phyloP scores from a whole-genome alignment of 2,113 vertebrate species.

The Sebastes fasciatus region DNA sequence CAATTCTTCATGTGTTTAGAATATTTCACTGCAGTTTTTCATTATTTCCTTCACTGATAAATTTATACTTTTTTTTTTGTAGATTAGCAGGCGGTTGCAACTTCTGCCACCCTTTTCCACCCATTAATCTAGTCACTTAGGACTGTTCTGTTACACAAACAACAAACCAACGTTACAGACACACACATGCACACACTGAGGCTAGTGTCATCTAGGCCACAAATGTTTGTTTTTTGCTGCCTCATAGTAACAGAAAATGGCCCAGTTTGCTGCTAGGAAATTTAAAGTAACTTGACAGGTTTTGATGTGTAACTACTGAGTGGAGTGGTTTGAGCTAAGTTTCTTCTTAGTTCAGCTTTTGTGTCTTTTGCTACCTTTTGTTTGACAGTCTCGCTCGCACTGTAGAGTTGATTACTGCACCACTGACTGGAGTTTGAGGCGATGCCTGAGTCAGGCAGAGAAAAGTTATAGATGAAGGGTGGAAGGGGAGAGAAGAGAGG shows the following conservation, averaged over 20 bases:
- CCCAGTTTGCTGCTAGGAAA: slow-evolving; percentile 8
- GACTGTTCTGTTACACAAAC: background rate
- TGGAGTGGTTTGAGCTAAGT: slow-evolving; percentile 9
- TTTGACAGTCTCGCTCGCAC: background rate
- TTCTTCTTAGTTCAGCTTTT: slow-evolving; percentile 14
- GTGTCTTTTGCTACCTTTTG: background rate
- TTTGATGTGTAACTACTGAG: slow-evolving; percentile 17
- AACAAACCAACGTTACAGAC: background rate
- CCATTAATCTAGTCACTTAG: background rate
- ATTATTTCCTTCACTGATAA: background rate
- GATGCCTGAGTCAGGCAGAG: background rate
- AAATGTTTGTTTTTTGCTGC: slow-evolving; percentile 7
- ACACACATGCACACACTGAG: background rate
- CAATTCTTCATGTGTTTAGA: background rate
- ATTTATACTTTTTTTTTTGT: slow-evolving; percentile 2
- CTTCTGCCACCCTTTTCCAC: background rate
- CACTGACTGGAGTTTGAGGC: slow-evolving; percentile 9
- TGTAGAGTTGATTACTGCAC: slow-evolving; percentile 21
- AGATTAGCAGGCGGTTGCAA: background rate
- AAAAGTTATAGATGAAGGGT: background rate
- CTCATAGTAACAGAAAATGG: slow-evolving; percentile 31
- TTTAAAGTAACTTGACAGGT: slow-evolving; percentile 16
- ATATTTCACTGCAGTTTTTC: background rate
- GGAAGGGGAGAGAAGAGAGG: background rate
- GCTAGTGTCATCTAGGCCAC: background rate